Percentiles rank a stretch among this genome's conserved stretches.
Conservation (phyloP, 2,888 invertebrate genomes). For the Subacronicta megacephala region DNA sequence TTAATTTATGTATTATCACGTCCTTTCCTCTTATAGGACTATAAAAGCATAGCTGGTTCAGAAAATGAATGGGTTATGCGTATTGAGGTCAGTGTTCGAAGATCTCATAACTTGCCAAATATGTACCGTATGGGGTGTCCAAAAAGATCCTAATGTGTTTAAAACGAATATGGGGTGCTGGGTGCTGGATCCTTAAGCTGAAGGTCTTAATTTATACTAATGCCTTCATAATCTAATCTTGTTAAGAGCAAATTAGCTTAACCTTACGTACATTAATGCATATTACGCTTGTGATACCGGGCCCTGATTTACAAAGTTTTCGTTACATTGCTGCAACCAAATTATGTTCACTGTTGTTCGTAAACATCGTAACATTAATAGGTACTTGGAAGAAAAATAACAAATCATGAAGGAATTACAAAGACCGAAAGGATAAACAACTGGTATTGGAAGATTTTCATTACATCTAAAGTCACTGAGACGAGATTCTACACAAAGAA, state of each 20-base stretch:
- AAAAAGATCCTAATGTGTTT: no score
- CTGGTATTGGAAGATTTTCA: slow-evolving; percentile 78
- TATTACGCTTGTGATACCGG: no score
- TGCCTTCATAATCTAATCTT: no score
- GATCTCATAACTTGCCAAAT: no score
- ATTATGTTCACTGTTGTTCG: not conserved
- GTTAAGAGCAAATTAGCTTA: no score
- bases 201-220: no score
- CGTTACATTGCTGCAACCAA: slow-evolving; percentile 1
- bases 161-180: no score
- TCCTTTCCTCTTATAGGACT: slow-evolving; percentile 8
- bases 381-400: slow-evolving; percentile 24
- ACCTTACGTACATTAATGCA: no score
- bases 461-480: slow-evolving; percentile 80
- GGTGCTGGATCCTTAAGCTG: no score
- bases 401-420: slow-evolving; percentile 15
- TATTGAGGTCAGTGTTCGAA: slow-evolving; percentile 13
- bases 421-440: slow-evolving; percentile 58
- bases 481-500: slow-evolving; percentile 79
- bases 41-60: slow-evolving; percentile 22
- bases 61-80: slow-evolving; percentile 24
- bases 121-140: not conserved
- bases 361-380: slow-evolving; percentile 13
- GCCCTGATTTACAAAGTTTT: no score
- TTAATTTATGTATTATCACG: slow-evolving; percentile 49